Evolutionary conservation across 2,113 vertebrate genomes (phyloP).

Genomic region (Apus apus): DNA sequence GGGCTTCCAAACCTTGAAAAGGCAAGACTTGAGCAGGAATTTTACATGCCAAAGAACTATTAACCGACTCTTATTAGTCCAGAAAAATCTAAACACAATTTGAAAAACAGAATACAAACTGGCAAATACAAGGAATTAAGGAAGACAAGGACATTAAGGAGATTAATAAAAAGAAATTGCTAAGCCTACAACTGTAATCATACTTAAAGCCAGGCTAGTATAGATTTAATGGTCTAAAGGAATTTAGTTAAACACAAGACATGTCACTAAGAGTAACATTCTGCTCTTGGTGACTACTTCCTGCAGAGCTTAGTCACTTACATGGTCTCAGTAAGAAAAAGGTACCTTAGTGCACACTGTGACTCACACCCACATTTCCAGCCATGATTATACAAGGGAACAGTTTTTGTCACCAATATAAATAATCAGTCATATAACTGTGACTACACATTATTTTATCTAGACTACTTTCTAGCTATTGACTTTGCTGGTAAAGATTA

Average conservation of each 20-base stretch:
- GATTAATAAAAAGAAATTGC: not conserved
- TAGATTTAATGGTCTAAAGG: not conserved
- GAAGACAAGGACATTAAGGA: not conserved
- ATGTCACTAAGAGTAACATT: not conserved
- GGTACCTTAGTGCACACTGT: not conserved
- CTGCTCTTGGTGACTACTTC: not conserved
- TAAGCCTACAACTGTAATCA: not conserved
- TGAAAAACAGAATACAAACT: not conserved
- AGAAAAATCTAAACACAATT: not conserved
- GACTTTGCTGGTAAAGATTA: not conserved
- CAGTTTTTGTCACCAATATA: slow-evolving; percentile 3
- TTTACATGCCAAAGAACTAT: not conserved
- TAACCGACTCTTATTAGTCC: not conserved
- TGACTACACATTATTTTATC: not conserved
- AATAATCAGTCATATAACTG: not conserved
- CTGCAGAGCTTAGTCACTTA: not conserved
- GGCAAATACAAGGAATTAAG: not conserved
- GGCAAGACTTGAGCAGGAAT: not conserved
- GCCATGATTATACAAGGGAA: not conserved
- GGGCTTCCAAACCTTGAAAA: not conserved
- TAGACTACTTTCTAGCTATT: not conserved
- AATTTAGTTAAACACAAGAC: not conserved
- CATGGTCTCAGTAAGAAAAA: not conserved
- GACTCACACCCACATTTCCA: not conserved
- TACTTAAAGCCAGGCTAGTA: not conserved